Percentiles rank a stretch among this genome's conserved stretches.
These are phyloP conservation scores for Xenops minutus DNA, from an alignment of 2,797 vertebrate species.

Conservation along the genomic window DNA sequence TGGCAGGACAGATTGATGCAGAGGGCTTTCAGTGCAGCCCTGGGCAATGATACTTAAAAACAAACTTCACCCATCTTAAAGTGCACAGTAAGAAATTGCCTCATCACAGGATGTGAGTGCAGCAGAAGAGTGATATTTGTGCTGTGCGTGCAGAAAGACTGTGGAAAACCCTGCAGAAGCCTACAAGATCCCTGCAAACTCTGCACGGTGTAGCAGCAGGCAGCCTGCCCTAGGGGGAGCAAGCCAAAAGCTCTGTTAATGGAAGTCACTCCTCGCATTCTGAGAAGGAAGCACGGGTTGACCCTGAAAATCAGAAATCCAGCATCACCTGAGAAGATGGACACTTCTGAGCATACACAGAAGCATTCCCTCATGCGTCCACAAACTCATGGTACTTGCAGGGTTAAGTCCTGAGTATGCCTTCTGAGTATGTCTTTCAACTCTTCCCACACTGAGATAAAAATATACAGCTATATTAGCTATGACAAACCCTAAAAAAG, in stretches of 20 bases:
- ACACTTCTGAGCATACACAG: neutral
- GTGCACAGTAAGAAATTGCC: neutral
- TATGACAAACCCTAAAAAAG: constrained; percentile 11
- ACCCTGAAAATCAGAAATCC: neutral
- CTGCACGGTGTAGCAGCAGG: neutral
- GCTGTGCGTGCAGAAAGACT: neutral
- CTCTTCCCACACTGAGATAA: constrained; percentile 54
- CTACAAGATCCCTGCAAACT: neutral
- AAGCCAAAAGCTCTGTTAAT: neutral
- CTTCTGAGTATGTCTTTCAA: constrained; percentile 46
- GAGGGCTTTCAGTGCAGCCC: neutral
- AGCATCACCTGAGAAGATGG: neutral
- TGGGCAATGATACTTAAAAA: neutral
- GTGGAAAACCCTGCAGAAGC: neutral
- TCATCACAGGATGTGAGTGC: fast-evolving
- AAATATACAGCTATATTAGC: constrained; percentile 46
- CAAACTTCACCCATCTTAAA: neutral
- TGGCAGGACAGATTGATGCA: neutral
- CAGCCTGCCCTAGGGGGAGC: neutral
- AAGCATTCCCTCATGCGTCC: neutral
- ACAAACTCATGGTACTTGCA: neutral
- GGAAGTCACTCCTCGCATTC: neutral
- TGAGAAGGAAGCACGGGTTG: neutral
- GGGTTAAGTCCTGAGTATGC: constrained; percentile 12
- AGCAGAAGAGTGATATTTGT: neutral